phyloP scores from a whole-genome alignment of 2,888 invertebrate genomes.

The Trissonchulus latispiculum region DNA sequence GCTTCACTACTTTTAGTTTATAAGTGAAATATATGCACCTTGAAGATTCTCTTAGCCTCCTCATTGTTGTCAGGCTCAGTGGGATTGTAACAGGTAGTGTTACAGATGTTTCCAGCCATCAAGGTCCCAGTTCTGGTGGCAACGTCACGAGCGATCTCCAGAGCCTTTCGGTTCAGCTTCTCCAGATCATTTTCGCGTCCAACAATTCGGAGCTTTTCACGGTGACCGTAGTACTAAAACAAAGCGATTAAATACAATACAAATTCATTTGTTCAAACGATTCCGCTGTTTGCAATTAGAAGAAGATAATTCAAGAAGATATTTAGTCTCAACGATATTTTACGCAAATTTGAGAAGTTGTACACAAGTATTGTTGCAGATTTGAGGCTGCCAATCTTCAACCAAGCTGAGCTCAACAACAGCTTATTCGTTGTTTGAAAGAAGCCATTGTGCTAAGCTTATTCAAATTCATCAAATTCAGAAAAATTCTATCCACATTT shows the following conservation, averaged over 20 bases:
- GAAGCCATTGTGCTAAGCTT: too few species aligned
- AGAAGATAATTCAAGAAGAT: neutral
- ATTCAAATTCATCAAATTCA: too few species aligned
- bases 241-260: neutral
- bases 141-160: conserved; percentile 41
- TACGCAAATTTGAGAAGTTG: too few species aligned
- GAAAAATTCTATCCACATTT: too few species aligned
- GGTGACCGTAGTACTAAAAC: conserved; percentile 43
- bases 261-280: too few species aligned
- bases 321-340: too few species aligned
- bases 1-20: too few species aligned
- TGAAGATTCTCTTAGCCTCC: conserved; percentile 35
- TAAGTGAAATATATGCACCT: conserved; percentile 31
- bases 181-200: conserved; percentile 41
- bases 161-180: conserved; percentile 36
- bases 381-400: too few species aligned
- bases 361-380: neutral
- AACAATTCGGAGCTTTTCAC: conserved; percentile 39
- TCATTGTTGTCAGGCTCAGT: conserved; percentile 29
- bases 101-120: conserved; percentile 44
- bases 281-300: neutral
- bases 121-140: conserved; percentile 36
- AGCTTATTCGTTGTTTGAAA: too few species aligned
- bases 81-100: conserved; percentile 36
- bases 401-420: too few species aligned